Evolutionary conservation across 2,113 vertebrate genomes (phyloP).

Genomic region (Stercorarius parasiticus): DNA sequence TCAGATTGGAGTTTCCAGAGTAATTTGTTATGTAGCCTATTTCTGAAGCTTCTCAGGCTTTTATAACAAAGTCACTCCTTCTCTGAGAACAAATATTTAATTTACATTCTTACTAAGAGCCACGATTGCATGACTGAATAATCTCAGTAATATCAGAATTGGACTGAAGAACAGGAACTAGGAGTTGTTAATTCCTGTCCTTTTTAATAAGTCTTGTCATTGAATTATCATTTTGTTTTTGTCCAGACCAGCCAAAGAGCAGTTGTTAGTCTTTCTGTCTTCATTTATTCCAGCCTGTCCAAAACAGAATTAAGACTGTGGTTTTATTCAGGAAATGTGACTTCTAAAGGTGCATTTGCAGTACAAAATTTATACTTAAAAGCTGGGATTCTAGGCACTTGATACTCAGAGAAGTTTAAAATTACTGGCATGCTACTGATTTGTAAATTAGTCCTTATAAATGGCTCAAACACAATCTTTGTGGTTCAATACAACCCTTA

Average conservation of each 20-base stretch:
- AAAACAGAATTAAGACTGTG: background rate
- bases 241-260: background rate
- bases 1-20: background rate
- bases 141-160: background rate
- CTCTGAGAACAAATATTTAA: background rate
- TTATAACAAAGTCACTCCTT: background rate
- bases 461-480: background rate
- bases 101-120: background rate
- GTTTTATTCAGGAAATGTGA: background rate
- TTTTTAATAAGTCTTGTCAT: background rate
- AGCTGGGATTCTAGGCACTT: background rate
- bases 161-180: background rate
- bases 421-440: background rate
- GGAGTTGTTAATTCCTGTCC: background rate
- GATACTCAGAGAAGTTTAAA: background rate
- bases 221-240: background rate
- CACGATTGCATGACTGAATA: background rate
- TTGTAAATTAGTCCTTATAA: constrained; percentile 19
- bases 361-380: background rate
- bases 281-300: background rate
- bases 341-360: background rate
- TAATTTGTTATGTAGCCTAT: background rate
- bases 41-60: background rate
- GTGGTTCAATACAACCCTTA: background rate
- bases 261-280: background rate